Conservation (phyloP, 2,888 invertebrate species). For the Frankliniella intonsa region DNA sequence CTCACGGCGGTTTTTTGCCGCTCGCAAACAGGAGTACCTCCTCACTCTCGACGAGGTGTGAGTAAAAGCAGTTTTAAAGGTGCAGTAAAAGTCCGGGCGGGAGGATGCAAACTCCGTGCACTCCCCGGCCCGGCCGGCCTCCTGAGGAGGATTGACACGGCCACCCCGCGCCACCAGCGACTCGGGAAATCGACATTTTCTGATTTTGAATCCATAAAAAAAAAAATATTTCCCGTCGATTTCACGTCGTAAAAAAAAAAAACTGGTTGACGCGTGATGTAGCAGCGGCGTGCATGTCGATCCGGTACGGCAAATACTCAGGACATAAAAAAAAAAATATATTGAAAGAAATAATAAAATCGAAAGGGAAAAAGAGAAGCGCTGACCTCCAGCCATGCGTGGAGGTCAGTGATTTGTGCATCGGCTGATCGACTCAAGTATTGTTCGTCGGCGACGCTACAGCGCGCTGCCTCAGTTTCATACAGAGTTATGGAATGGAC, state of each 20-base stretch:
- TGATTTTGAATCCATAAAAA: no score
- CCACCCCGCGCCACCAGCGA: no score
- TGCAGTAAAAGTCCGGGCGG: no score
- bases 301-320: no score
- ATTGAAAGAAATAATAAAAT: background rate
- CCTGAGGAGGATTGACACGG: no score
- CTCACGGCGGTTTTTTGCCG: background rate
- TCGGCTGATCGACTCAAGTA: conserved; percentile 23
- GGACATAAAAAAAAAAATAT: background rate
- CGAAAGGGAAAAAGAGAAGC: background rate
- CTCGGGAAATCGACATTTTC: no score
- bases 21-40: background rate
- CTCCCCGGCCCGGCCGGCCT: no score
- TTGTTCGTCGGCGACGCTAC: conserved; percentile 15
- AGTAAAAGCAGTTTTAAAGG: conserved; percentile 16
- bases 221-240: no score
- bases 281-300: no score
- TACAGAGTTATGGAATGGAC: conserved; percentile 23
- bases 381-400: conserved; percentile 10
- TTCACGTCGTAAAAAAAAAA: no score
- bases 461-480: conserved; percentile 22
- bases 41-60: background rate
- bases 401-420: conserved; percentile 24
- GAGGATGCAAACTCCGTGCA: no score
- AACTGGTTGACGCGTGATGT: no score